Base-by-base conservation (phyloP, 30 jellyfish, hydroid and myxozoan species). In the Catostylus mosaicus region DNA sequence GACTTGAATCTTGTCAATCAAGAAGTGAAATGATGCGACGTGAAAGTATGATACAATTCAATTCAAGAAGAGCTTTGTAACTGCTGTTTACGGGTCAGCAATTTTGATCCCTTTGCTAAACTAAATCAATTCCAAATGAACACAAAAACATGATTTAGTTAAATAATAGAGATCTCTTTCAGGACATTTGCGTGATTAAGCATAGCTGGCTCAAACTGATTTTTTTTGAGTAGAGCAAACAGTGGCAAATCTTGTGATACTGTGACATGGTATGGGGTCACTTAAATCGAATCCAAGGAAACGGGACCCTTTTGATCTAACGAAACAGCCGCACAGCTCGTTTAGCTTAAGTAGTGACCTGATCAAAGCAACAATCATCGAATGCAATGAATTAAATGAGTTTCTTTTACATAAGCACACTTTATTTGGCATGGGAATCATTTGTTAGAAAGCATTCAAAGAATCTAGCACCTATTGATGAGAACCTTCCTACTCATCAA, bases 191-290 rank as follows among this genome's bases (percentile, higher is more conserved):
- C 85, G 85, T 74, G 85, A 74, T 52, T 48, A 59, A 50, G 73
- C 37, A 29, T 74, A 4, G 75, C 65, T 68, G 60, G 52, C 18
- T 74, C 85, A 74, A 74, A 59, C 85, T 74, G 85, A 32, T 31
- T 52, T 74, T 59, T 74, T n/a, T 51, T 9, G 65, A 59, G 72
- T 74, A 48, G 75, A 54, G 52, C 47, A 38, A 72, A 72, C 84
- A 72, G 56, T 47, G 72, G 56, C 46, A 48, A 57, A 74, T 74
- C 63, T 59, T 18, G 73, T 57, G 70, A 59, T 35, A 74, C 85
- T 74, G 85, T 40, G 85, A 74, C 73, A 31, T 51, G 29, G 33
- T 40, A 74, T 74, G 73, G 59, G 85, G 85, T 51, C 85, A 30
- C 73, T 30, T 36, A 36, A 74, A 74, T 74, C 59, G 57, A 74